Evolutionary conservation across 2,113 vertebrate genomes (phyloP).

Genomic region (Oenanthe oenanthe): DNA sequence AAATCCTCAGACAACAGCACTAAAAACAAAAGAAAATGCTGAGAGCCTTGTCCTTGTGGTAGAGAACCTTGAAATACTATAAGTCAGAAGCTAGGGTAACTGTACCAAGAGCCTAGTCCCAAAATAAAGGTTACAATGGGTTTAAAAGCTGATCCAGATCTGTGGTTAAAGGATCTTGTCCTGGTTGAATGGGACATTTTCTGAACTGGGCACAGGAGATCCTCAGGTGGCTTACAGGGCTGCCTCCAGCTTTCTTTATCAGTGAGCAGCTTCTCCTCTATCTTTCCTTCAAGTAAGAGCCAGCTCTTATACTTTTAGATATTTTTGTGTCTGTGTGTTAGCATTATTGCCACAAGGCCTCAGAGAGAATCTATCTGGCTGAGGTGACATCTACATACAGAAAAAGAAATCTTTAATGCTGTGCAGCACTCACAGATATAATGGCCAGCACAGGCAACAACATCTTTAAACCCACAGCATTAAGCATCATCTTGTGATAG

Average conservation of each 20-base stretch:
- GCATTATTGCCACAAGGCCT: not conserved
- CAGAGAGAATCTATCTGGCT: not conserved
- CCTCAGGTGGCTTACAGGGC: not conserved
- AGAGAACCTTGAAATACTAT: not conserved
- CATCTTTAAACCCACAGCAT: not conserved
- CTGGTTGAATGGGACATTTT: not conserved
- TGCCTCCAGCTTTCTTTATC: not conserved
- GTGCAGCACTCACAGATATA: not conserved
- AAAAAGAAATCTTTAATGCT: not conserved
- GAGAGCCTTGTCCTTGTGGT: not conserved
- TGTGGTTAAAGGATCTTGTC: not conserved
- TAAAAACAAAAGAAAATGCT: not conserved
- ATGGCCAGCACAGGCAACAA: not conserved
- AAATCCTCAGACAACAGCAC: not conserved
- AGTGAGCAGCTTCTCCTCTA: not conserved
- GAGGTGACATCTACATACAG: not conserved
- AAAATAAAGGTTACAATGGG: not conserved
- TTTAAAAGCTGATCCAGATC: not conserved
- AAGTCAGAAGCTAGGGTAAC: not conserved
- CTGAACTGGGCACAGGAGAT: not conserved
- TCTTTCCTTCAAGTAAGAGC: not conserved
- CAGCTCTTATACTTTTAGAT: not conserved
- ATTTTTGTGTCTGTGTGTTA: not conserved
- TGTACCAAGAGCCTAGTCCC: not conserved
- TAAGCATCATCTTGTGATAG: not conserved